phyloP scores from a whole-genome alignment of 2,797 vertebrate genomes.

The Phrynocephalus vlangalii region DNA sequence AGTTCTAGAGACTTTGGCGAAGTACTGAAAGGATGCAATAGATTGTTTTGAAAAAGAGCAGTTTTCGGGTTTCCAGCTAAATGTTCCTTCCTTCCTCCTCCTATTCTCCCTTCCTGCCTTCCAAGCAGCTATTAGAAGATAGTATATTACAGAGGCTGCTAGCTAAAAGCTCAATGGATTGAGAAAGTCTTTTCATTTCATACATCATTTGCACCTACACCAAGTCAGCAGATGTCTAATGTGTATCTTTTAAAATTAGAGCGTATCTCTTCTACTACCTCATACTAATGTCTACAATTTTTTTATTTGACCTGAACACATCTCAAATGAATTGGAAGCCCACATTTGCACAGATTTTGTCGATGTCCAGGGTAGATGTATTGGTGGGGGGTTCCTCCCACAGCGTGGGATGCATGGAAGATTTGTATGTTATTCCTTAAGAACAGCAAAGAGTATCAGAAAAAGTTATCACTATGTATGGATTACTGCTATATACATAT shows the following conservation, averaged over 20 bases:
- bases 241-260: slow-evolving; percentile 65
- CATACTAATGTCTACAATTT: slow-evolving; percentile 50
- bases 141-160: slow-evolving; percentile 64
- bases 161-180: slow-evolving; percentile 69
- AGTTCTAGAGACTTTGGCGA: slow-evolving; percentile 58
- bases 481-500: background rate
- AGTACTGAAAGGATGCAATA: slow-evolving; percentile 49
- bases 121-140: slow-evolving; percentile 67
- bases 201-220: slow-evolving; percentile 68
- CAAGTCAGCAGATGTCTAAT: slow-evolving; percentile 69
- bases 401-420: background rate
- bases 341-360: background rate
- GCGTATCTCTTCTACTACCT: slow-evolving; percentile 41
- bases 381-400: background rate
- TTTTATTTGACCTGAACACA: slow-evolving; percentile 43
- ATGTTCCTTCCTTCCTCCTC: slow-evolving; percentile 45
- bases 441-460: too few species aligned
- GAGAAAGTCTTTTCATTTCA: slow-evolving; percentile 69
- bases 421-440: background rate
- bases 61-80: slow-evolving; percentile 69
- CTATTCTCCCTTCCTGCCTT: background rate
- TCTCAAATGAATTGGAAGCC: background rate
- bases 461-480: background rate
- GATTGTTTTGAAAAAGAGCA: slow-evolving; percentile 63
- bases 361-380: background rate